Evolutionary conservation across 1,140 invertebrate species (phyloP).

Genomic region (Caenorhabditis tropicalis): DNA sequence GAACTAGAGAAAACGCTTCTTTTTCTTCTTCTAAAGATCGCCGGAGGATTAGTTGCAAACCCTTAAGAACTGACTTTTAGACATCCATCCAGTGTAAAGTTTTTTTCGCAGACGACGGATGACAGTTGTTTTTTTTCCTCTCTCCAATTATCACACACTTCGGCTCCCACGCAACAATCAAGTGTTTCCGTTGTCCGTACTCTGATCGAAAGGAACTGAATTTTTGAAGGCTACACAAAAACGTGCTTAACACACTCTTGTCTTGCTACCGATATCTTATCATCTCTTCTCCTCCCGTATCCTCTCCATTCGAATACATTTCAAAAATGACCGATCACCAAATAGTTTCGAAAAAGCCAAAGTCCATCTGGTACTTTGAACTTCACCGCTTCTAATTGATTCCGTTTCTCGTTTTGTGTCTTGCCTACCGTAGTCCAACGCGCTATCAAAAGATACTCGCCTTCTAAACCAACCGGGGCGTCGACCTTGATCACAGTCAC

Average conservation of each 20-base stretch:
- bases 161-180: background rate
- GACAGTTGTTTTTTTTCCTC: background rate
- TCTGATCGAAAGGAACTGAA: background rate
- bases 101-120: too few species aligned
- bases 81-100: too few species aligned
- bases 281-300: background rate
- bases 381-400: background rate
- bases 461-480: too few species aligned
- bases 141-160: background rate
- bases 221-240: background rate
- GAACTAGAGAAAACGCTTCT: background rate
- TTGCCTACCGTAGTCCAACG: background rate
- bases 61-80: too few species aligned
- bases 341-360: background rate
- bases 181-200: background rate
- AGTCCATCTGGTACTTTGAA: conserved; percentile 16
- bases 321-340: conserved; percentile 13
- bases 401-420: background rate
- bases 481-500: conserved; percentile 25
- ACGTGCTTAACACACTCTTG: background rate
- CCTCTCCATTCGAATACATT: background rate
- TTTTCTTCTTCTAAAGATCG: too few species aligned
- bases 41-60: too few species aligned
- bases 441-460: background rate
- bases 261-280: conserved; percentile 30